Percentiles rank a stretch among this genome's conserved stretches.
phyloP scores from a whole-genome alignment of 1,140 invertebrate genomes.

The Ceratina calcarata region DNA sequence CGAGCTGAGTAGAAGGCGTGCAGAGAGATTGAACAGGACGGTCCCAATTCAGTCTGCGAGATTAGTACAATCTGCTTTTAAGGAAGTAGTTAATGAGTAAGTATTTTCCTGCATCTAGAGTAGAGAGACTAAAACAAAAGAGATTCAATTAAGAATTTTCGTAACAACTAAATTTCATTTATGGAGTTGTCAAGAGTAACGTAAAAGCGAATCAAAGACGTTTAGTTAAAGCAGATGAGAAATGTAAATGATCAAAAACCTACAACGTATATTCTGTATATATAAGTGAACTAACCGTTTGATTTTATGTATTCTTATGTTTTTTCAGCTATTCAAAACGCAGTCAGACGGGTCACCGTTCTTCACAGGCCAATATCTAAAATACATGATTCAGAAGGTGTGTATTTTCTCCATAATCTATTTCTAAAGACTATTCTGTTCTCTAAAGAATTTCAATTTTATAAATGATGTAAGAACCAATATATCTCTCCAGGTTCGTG shows the following conservation, averaged over 20 bases:
- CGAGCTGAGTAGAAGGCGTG: slow-evolving; percentile 75
- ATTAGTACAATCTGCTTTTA: slow-evolving; percentile 77
- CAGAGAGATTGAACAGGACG: slow-evolving; percentile 72
- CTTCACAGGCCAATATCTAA: slow-evolving; percentile 70
- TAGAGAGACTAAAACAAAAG: no score
- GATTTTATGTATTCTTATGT: slow-evolving; percentile 29
- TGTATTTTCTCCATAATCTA: slow-evolving; percentile 11
- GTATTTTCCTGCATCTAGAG: slow-evolving; percentile 42
- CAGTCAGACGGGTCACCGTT: slow-evolving; percentile 74
- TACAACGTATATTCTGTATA: slow-evolving; percentile 4
- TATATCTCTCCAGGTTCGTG: not conserved
- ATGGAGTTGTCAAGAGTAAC: slow-evolving; percentile 72
- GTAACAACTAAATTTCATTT: slow-evolving; percentile 35
- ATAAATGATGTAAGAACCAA: not conserved
- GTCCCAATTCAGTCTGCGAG: slow-evolving; percentile 75
- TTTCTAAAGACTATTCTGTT: not conserved
- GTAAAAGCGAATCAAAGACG: slow-evolving; percentile 70
- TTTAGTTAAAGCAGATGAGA: slow-evolving; percentile 67
- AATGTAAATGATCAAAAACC: slow-evolving; percentile 62
- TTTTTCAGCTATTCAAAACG: slow-evolving; percentile 69
- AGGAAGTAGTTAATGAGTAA: slow-evolving; percentile 77
- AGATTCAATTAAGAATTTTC: no score
- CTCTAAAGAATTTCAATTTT: not conserved
- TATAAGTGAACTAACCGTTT: slow-evolving; percentile 4
- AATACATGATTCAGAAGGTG: slow-evolving; percentile 74